Conservation (phyloP, 2,888 invertebrate genomes). For the Neoaliturus tenellus region DNA sequence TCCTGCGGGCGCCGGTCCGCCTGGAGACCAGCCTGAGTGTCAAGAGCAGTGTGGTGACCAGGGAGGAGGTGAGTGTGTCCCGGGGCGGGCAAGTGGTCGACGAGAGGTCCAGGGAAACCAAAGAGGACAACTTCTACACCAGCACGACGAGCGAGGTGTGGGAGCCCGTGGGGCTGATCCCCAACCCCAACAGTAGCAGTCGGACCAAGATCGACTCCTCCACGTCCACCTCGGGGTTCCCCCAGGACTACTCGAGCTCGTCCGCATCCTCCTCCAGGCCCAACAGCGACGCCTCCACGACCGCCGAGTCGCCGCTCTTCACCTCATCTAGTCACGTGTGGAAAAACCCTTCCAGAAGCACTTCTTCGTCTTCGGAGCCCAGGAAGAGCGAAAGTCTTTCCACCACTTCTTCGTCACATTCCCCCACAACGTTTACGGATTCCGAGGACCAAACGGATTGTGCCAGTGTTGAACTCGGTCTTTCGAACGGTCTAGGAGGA, state of each 20-base stretch:
- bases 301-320: conserved; percentile 52
- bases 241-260: conserved; percentile 53
- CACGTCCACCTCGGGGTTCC: conserved; percentile 50
- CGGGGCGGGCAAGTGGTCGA: conserved; percentile 82
- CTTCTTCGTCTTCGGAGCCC: conserved; percentile 21
- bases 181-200: conserved; percentile 26
- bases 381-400: conserved; percentile 42
- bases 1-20: conserved; percentile 79
- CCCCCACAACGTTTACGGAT: conserved; percentile 45
- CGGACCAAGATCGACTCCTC: conserved; percentile 46
- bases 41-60: conserved; percentile 82
- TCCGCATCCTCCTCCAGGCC: conserved; percentile 55
- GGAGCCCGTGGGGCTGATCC: conserved; percentile 74
- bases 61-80: conserved; percentile 82
- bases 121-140: conserved; percentile 82
- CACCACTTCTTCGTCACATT: conserved; percentile 48
- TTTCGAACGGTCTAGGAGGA: conserved; percentile 34
- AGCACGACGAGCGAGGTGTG: conserved; percentile 81
- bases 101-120: conserved; percentile 81
- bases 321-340: conserved; percentile 52
- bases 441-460: conserved; percentile 53
- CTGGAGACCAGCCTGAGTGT: conserved; percentile 83
- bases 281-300: conserved; percentile 51
- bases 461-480: not conserved
- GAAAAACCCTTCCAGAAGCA: conserved; percentile 43